A percentile compares a stretch with the other conserved stretches of the same genome.
Conservation (phyloP, 1,140 invertebrate genomes). For the Lerema accius region DNA sequence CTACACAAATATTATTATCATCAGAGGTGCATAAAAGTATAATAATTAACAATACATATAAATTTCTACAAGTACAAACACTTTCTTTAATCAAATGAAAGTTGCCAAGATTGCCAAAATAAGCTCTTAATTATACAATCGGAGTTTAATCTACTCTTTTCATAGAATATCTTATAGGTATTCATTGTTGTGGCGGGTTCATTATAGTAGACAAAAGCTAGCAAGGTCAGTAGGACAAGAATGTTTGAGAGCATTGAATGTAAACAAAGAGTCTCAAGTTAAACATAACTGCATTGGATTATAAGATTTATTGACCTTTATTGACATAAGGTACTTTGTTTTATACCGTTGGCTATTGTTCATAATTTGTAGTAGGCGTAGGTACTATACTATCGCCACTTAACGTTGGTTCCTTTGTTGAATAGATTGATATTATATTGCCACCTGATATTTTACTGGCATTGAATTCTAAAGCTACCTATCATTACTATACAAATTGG, state of each 20-base stretch:
- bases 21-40: too few species aligned
- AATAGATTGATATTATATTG: too few species aligned
- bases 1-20: too few species aligned
- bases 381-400: too few species aligned
- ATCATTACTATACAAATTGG: too few species aligned
- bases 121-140: conserved; percentile 15
- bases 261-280: conserved; percentile 3
- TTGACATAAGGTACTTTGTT: too few species aligned
- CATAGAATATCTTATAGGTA: conserved; percentile 21
- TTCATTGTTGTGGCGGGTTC: conserved; percentile 32
- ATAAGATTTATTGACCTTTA: not conserved
- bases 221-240: conserved; percentile 48
- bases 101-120: conserved; percentile 4
- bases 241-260: conserved; percentile 28
- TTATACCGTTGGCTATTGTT: too few species aligned
- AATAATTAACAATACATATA: too few species aligned
- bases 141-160: conserved; percentile 10
- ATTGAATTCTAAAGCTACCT: too few species aligned
- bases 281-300: conserved; percentile 3
- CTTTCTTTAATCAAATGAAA: conserved; percentile 11
- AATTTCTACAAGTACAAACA: not conserved
- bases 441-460: too few species aligned
- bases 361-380: too few species aligned
- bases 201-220: conserved; percentile 41
- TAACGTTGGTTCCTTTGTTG: too few species aligned